phyloP scores from a whole-genome alignment of 23 tunicate species.

The Trididemnum clinides region DNA sequence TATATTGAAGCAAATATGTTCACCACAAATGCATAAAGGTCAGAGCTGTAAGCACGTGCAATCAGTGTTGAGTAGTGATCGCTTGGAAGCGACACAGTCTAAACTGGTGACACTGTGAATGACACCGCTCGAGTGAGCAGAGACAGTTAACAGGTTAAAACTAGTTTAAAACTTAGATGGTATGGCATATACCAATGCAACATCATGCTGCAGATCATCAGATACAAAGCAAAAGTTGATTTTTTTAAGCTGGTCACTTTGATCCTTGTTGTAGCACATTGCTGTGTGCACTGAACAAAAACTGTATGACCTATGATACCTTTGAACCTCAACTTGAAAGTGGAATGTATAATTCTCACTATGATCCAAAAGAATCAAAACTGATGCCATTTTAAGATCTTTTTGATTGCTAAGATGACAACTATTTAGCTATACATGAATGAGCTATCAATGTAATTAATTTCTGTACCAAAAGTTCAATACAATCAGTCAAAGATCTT shows the following conservation, averaged over 20 bases:
- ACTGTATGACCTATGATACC: constrained; percentile 24
- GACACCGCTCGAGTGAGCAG: no score
- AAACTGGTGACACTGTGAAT: no score
- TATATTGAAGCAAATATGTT: no score
- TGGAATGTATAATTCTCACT: constrained; percentile 16
- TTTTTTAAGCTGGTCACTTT: neutral
- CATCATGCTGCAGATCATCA: constrained; percentile 16
- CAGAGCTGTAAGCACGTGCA: no score
- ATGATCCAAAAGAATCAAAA: constrained; percentile 8
- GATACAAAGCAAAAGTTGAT: constrained; percentile 13
- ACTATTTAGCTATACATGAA: constrained; percentile 19
- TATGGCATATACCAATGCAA: neutral
- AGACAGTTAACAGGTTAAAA: no score
- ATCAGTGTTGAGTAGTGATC: no score
- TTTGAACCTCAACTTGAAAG: constrained; percentile 15
- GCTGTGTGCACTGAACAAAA: constrained; percentile 15
- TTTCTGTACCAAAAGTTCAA: constrained; percentile 8
- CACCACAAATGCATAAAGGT: no score
- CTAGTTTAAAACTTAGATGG: neutral
- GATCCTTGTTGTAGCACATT: constrained; percentile 11
- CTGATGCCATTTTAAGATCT: constrained; percentile 21
- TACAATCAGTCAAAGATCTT: neutral
- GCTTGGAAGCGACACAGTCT: no score
- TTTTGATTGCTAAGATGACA: neutral
- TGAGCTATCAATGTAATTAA: constrained; percentile 3